These are phyloP conservation scores for Hetaerina titia DNA, from an alignment of 2,888 invertebrate genomes.

Conservation along the genomic window DNA sequence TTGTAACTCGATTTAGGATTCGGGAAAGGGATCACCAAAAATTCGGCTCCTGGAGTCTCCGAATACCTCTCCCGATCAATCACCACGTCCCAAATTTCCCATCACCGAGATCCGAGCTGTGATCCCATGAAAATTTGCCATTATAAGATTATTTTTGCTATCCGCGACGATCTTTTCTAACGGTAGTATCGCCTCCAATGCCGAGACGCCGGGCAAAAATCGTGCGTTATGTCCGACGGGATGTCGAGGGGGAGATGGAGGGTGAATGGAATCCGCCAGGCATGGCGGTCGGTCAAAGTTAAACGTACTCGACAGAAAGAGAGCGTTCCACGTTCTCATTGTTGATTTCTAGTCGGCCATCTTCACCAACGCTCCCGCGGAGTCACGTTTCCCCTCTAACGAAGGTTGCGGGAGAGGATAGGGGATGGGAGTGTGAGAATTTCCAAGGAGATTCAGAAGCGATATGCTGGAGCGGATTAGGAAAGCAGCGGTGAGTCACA, in stretches of 20 bases:
- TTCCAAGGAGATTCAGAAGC: not conserved
- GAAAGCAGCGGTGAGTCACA: constrained; percentile 15
- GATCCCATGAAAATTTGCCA: too few relatives aligned
- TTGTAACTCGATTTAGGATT: too few relatives aligned
- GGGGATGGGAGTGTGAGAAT: not conserved
- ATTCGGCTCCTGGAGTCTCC: too few relatives aligned
- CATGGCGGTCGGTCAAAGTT: not conserved
- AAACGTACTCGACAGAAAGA: not conserved
- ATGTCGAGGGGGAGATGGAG: not conserved
- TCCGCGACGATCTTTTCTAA: not conserved
- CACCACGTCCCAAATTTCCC: too few relatives aligned
- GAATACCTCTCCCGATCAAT: too few relatives aligned
- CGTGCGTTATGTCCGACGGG: not conserved
- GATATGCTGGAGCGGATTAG: not conserved
- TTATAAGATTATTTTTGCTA: not conserved
- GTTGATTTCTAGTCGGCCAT: constrained; percentile 12
- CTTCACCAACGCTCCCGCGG: constrained; percentile 7
- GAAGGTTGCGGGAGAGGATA: not conserved
- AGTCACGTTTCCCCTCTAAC: not conserved
- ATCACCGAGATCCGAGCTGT: too few relatives aligned
- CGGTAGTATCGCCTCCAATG: not conserved
- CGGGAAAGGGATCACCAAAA: too few relatives aligned
- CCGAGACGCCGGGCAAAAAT: not conserved
- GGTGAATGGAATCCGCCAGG: not conserved
- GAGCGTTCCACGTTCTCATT: constrained; percentile 1